phyloP scores from a whole-genome alignment of 2,113 vertebrate genomes.

The Motacilla tschutschensis region DNA sequence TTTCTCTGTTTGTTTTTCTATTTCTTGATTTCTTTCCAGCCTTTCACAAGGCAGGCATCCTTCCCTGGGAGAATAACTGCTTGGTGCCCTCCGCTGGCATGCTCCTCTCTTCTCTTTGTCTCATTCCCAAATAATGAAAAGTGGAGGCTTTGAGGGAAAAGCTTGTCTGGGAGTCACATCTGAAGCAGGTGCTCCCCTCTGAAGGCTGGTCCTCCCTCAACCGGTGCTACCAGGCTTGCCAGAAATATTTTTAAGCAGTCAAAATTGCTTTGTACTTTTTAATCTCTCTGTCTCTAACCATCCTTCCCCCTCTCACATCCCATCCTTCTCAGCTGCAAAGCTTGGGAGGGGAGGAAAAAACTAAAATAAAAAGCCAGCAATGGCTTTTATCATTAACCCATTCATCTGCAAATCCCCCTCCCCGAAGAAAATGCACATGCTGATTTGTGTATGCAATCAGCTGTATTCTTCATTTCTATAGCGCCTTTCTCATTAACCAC shows the following conservation, averaged over 20 bases:
- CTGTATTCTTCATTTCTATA: constrained; percentile 54
- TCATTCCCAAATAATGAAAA: not conserved
- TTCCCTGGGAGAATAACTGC: not conserved
- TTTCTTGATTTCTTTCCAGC: constrained; percentile 6
- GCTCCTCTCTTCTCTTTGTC: not conserved
- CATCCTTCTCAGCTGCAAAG: constrained; percentile 8
- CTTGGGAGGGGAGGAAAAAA: not conserved
- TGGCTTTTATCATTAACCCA: constrained; percentile 60
- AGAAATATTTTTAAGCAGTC: constrained; percentile 35
- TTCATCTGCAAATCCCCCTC: constrained; percentile 64
- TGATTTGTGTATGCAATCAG: constrained; percentile 63
- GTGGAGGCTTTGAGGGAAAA: not conserved
- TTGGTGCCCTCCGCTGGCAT: not conserved
- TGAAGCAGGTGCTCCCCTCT: not conserved
- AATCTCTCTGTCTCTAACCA: constrained; percentile 5
- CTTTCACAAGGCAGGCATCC: not conserved
- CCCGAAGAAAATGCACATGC: constrained; percentile 27
- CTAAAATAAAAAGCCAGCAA: not conserved
- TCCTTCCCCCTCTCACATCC: not conserved
- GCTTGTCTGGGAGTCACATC: not conserved
- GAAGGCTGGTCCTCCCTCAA: not conserved
- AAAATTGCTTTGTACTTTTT: constrained; percentile 43
- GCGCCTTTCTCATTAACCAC: constrained; percentile 22
- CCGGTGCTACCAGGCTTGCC: not conserved
- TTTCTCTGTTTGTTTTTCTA: constrained; percentile 9